These are phyloP conservation scores for Petaurus breviceps DNA, from an alignment of 2,113 vertebrate genomes.

Conservation along the genomic window DNA sequence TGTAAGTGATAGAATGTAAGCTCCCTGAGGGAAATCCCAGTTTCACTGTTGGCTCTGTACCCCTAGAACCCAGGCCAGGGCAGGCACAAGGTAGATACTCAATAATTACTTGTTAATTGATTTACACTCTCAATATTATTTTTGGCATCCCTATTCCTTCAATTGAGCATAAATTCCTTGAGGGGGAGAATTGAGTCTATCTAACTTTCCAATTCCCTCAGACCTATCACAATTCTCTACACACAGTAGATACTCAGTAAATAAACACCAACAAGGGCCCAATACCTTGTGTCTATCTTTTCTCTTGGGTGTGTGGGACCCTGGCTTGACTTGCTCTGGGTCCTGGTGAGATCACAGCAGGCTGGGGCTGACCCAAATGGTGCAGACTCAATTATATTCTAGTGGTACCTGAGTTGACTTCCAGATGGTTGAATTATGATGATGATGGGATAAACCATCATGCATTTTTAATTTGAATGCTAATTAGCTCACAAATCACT, in stretches of 20 bases:
- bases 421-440: neutral
- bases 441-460: neutral
- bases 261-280: neutral
- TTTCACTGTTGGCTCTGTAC: neutral
- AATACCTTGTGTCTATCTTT: neutral
- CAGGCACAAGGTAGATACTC: neutral
- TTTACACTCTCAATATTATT: neutral
- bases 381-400: neutral
- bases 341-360: neutral
- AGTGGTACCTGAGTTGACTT: neutral
- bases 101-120: neutral
- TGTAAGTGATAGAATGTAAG: neutral
- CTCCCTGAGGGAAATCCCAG: neutral
- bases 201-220: neutral
- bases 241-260: neutral
- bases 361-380: neutral
- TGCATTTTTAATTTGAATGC: neutral
- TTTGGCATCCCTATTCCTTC: neutral
- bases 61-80: neutral
- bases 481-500: neutral
- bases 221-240: neutral
- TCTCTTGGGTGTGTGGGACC: neutral
- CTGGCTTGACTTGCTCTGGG: neutral
- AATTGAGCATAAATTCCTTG: neutral
- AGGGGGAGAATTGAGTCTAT: neutral